Evolutionary conservation across 2,113 vertebrate species (phyloP), one percentile per base, ranked within the genome.

Genomic region (Phylloscopus trochilus): DNA sequence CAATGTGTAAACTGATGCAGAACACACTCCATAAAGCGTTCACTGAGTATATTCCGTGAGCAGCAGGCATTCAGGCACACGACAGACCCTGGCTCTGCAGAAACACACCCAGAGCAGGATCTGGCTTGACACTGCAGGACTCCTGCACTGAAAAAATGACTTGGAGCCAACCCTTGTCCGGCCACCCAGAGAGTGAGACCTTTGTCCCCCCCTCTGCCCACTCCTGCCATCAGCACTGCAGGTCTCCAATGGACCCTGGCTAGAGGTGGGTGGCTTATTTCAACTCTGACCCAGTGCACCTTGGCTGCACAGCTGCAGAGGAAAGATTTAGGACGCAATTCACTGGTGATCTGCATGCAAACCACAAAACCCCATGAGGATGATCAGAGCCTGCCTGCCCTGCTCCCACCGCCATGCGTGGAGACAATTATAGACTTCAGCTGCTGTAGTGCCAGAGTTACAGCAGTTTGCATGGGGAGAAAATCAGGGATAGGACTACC

Each of bases 81-180:
- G 2, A 63, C 53, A 64, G 66, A 63, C 17, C 27, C 58, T 35
- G 39, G 23, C 53, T 94, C 67, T 73, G 18, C 1, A 10, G 62
- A 33, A 35, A 37, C 13, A 43, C 1, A 72, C 10, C 43, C 75
- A 60, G 49, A 44, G 56, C 22, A 88, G n/a, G 72, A 59, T 27
- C 27, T 80, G 67, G 62, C 44, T 75, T 35, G 26, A 53, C 3
- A 5, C 11, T n/a, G 37, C 26, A 41, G 33, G 60, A 68, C 49
- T 75, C 35, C n/a, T 33, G 37, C 69, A 28, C 52, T 44, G 37
- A 35, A 56, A 44, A 70, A 21, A 2, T 8, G 33, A 8, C 33
- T 82, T 53, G 47, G 82, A 90, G 58, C 53, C 70, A 88, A 30
- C 4, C 24, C 35, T 63, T 0, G 0, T 9, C 16, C 0, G 0